Conservation (phyloP, 2,113 vertebrate species). For the Odontophorus gujanensis region DNA sequence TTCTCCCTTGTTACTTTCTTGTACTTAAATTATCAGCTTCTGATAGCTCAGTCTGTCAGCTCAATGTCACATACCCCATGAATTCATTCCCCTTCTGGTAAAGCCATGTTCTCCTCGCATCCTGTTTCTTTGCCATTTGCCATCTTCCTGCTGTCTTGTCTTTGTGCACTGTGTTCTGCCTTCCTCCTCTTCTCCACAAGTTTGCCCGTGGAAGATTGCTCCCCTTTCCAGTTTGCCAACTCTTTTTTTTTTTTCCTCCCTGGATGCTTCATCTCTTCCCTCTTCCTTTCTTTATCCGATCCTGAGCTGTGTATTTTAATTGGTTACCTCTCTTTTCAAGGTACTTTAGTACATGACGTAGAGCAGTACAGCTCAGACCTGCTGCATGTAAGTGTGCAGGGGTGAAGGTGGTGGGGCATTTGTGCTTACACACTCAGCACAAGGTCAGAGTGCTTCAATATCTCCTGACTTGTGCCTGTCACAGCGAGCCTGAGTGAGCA, state of each 20-base stretch:
- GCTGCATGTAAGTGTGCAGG: neutral
- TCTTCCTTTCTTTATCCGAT: neutral
- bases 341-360: neutral
- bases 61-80: neutral
- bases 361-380: fast-evolving
- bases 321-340: fast-evolving
- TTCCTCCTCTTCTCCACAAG: neutral
- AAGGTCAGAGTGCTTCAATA: fast-evolving
- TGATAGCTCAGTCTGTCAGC: neutral
- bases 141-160: neutral
- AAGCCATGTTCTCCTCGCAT: neutral
- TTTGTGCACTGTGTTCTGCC: neutral
- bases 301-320: neutral
- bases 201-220: neutral
- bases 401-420: neutral
- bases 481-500: neutral
- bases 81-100: neutral
- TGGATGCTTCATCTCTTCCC: neutral
- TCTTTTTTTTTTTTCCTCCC: neutral
- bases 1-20: neutral
- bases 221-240: neutral
- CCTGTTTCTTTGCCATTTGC: neutral
- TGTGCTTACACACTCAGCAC: neutral
- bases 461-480: neutral
- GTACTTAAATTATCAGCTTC: neutral